Percentiles rank a stretch among this genome's conserved stretches.
Conservation (phyloP, 2,113 vertebrate species). For the Bos taurus region DNA sequence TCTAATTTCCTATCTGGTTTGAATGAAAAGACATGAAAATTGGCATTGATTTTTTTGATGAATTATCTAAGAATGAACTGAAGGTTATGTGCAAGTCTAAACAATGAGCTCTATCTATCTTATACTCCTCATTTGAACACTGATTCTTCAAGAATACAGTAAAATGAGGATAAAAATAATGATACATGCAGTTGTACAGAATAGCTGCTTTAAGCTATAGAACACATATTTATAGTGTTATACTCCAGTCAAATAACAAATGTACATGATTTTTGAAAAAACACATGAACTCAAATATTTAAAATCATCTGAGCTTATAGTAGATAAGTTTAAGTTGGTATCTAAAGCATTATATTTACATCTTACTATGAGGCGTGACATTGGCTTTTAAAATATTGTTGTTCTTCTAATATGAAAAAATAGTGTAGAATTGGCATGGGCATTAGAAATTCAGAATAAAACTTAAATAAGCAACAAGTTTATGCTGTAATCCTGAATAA, state of each 20-base stretch:
- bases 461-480: neutral
- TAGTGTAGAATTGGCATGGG: neutral
- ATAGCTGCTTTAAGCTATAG: neutral
- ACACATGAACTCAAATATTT: neutral
- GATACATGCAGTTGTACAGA: neutral
- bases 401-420: neutral
- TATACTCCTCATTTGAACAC: neutral
- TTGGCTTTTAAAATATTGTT: neutral
- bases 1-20: neutral
- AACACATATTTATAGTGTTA: neutral
- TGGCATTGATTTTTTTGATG: neutral
- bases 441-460: neutral
- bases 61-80: neutral
- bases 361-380: neutral
- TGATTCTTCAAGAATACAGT: neutral
- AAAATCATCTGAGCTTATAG: neutral
- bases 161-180: neutral
- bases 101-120: neutral
- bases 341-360: neutral
- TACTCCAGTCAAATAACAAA: neutral
- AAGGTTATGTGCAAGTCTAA: neutral
- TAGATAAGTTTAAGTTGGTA: neutral
- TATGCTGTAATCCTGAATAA: neutral
- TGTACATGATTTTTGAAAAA: neutral
- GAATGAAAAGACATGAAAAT: neutral